Base-by-base conservation (phyloP, 2,113 vertebrate species). In the Gallinago jamesoni region DNA sequence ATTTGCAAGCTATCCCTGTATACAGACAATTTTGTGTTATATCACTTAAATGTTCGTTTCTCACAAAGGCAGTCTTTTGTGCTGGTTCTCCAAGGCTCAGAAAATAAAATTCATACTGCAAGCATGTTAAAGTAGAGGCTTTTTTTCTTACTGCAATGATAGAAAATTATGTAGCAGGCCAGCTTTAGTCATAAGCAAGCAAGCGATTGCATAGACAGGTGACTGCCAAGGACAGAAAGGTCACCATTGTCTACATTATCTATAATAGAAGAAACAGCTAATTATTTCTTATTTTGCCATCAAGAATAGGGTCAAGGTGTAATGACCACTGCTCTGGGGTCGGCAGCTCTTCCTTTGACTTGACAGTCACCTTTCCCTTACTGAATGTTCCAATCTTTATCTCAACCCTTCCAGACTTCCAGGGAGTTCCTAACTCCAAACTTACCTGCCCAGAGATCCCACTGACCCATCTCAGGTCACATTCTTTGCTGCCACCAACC, bases 71-170 rank as follows among this genome's bases (percentile, higher is more conserved):
- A 35, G 18, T n/a, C 10, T 56, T 85, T 80, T 76, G 10, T 22
- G 7, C 17, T 50, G 6, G 20, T 53, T 18, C 14, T 63, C 41
- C 43, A 74, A 55, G 20, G 19, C 69, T 25, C 12, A 55, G 35
- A 83, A 93, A 77, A 86, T 47, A 80, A 53, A 70, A 66, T 52
- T 72, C 28, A 81, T 28, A 47, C 14, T 27, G 31, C 59, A 67
- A 39, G 22, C 10, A 30, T 47, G 12, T 64, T 68, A 50, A 0
- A 0, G 10, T 2, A 9, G 14, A 56, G 8, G 13, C 7, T 45
- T 13, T n/a, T 59, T 21, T 45, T 64, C 41, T 41, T 57, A 60
- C 12, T 85, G 52, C 12, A 76, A 48, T 27, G 67, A 89, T 21
- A 67, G 10, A 43, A 70, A 75, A 50, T 1, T 1, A 75, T 63